phyloP scores from a whole-genome alignment of 2,888 invertebrate genomes.

The Hemistola chrysoprasaria region DNA sequence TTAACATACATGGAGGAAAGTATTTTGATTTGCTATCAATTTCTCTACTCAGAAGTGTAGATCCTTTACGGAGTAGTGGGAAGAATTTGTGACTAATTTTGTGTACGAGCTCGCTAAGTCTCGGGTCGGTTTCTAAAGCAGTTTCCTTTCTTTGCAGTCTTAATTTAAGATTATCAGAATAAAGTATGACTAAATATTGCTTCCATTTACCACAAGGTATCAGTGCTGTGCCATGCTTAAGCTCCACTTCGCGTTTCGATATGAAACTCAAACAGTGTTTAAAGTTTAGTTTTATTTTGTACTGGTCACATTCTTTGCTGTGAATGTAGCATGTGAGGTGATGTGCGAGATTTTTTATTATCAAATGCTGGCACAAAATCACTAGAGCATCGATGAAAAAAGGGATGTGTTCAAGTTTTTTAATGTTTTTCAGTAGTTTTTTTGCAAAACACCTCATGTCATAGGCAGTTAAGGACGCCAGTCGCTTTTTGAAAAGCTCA shows the following conservation, averaged over 20 bases:
- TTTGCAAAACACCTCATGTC: conserved; percentile 63
- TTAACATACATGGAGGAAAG: conserved; percentile 86
- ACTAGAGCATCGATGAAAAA: conserved; percentile 46
- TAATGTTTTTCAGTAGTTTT: conserved; percentile 52
- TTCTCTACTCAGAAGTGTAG: conserved; percentile 51
- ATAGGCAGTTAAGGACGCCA: conserved; percentile 50
- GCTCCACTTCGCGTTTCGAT: conserved; percentile 71
- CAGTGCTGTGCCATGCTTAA: conserved; percentile 73
- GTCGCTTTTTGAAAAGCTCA: conserved; percentile 52
- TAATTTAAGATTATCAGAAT: conserved; percentile 60
- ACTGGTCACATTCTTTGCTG: conserved; percentile 39
- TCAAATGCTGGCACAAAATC: conserved; percentile 54
- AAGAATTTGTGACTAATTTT: conserved; percentile 45
- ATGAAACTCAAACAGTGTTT: conserved; percentile 78
- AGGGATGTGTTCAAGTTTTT: conserved; percentile 40
- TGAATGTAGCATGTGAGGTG: conserved; percentile 53
- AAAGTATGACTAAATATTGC: conserved; percentile 69
- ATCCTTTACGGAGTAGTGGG: conserved; percentile 27
- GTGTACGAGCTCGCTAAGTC: conserved; percentile 54
- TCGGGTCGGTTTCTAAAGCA: conserved; percentile 53
- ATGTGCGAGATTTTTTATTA: conserved; percentile 57
- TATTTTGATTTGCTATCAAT: conserved; percentile 52
- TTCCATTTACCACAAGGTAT: conserved; percentile 83
- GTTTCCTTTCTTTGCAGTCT: conserved; percentile 49
- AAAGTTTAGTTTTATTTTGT: conserved; percentile 76